phyloP scores from a whole-genome alignment of 2,113 vertebrate species.

The Nicator chloris region DNA sequence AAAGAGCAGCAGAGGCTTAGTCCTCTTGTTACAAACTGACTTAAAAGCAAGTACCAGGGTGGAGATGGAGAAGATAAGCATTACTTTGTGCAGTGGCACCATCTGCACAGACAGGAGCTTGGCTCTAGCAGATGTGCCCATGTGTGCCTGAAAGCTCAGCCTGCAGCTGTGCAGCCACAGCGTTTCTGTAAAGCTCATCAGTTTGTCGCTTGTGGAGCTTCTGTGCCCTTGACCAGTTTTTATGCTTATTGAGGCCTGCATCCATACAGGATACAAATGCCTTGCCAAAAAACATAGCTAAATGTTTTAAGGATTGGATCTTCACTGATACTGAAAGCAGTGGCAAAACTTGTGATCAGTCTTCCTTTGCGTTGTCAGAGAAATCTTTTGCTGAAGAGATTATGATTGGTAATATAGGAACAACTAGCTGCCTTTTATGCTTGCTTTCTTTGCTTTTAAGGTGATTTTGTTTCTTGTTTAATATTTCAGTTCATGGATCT shows the following conservation, averaged over 20 bases:
- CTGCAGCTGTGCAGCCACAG: neutral
- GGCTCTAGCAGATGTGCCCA: rapidly evolving
- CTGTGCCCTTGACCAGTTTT: neutral
- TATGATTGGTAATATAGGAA: neutral
- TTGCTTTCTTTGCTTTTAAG: neutral
- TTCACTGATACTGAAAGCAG: neutral
- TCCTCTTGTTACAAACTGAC: neutral
- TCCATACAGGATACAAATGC: neutral
- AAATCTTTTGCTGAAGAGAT: neutral
- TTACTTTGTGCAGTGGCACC: neutral
- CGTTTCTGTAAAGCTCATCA: rapidly evolving
- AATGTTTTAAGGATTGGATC: neutral
- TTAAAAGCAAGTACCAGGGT: neutral
- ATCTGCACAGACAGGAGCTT: neutral
- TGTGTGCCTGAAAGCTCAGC: neutral
- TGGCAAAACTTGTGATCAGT: neutral
- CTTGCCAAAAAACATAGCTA: neutral
- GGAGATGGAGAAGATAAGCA: neutral
- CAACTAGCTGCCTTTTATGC: neutral
- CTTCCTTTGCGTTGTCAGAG: neutral
- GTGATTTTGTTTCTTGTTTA: neutral
- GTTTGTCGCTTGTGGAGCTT: rapidly evolving
- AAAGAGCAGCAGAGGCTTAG: neutral
- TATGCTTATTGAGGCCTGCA: neutral
- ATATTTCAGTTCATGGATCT: neutral